Evolutionary conservation across 2,888 invertebrate species (phyloP).

Genomic region (Exocentrus adspersus): DNA sequence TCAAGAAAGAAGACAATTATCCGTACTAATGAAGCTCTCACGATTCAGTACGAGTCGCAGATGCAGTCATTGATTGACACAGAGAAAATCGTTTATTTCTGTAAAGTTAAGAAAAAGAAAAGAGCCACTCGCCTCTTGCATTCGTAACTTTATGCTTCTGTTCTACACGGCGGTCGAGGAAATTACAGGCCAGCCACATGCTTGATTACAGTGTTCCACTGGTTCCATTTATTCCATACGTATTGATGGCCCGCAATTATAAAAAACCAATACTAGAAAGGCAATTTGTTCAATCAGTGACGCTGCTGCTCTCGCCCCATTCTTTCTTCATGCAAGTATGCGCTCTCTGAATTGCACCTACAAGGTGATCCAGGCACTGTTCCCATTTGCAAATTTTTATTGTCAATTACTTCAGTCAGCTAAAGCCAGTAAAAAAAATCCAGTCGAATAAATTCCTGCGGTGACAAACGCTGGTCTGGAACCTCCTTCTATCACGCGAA

Average conservation of each 20-base stretch:
- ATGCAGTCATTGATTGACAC: not conserved
- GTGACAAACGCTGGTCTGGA: not conserved
- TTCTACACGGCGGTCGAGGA: conserved; percentile 36
- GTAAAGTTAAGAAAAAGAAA: conserved; percentile 20
- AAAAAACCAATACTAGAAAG: conserved; percentile 23
- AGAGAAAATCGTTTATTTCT: conserved; percentile 19
- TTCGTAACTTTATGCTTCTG: conserved; percentile 35
- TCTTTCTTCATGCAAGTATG: not conserved
- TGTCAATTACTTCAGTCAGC: too few relatives aligned
- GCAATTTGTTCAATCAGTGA: not conserved
- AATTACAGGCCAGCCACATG: conserved; percentile 33
- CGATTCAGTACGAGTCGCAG: too few relatives aligned
- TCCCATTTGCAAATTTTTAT: too few relatives aligned
- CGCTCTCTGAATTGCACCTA: not conserved
- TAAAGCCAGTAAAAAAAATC: not conserved
- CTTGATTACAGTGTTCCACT: conserved; percentile 31
- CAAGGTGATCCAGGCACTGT: too few relatives aligned
- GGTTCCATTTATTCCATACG: conserved; percentile 32
- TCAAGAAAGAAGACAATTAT: too few relatives aligned
- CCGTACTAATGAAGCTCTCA: too few relatives aligned
- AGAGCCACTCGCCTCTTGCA: not conserved
- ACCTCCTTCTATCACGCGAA: conserved; percentile 14
- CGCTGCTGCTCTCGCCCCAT: not conserved
- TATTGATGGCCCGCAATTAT: conserved; percentile 34
- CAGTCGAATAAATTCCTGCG: conserved; percentile 1